Conservation (phyloP, 2,888 invertebrate species). For the Cantharis flavilabris region DNA sequence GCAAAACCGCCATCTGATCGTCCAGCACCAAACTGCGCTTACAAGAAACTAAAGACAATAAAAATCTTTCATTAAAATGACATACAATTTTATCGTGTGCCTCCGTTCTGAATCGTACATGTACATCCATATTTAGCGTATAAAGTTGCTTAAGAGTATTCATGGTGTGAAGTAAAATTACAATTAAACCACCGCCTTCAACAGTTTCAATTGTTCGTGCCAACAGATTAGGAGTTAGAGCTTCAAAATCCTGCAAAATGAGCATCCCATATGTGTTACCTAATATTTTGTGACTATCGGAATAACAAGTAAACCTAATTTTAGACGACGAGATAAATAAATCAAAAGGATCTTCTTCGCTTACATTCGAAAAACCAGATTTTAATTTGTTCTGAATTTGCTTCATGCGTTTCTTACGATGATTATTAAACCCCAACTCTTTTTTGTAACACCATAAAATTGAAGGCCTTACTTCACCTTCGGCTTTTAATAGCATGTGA, state of each 20-base stretch:
- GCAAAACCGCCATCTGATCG: conserved; percentile 89
- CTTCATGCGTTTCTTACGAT: conserved; percentile 92
- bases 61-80: conserved; percentile 95
- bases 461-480: conserved; percentile 88
- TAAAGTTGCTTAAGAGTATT: conserved; percentile 91
- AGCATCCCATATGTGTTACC: conserved; percentile 90
- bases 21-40: conserved; percentile 91
- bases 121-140: conserved; percentile 98
- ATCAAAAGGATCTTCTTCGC: conserved; percentile 96
- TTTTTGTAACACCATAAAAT: conserved; percentile 99
- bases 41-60: conserved; percentile 88
- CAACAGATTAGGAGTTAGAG: conserved; percentile 93
- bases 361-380: conserved; percentile 83
- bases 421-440: conserved; percentile 65
- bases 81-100: conserved; percentile 90
- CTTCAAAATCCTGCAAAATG: conserved; percentile 88
- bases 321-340: conserved; percentile 94
- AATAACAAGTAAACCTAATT: conserved; percentile 96
- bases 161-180: conserved; percentile 84
- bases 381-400: conserved; percentile 81
- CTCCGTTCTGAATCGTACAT: conserved; percentile 92
- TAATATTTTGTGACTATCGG: conserved; percentile 95
- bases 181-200: conserved; percentile 81
- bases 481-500: conserved; percentile 95
- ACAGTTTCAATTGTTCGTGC: conserved; percentile 97